A percentile compares a stretch with the other conserved stretches of the same genome.
Conservation (phyloP, 2,888 invertebrate genomes). For the Lepidocyrtinus sp. region DNA sequence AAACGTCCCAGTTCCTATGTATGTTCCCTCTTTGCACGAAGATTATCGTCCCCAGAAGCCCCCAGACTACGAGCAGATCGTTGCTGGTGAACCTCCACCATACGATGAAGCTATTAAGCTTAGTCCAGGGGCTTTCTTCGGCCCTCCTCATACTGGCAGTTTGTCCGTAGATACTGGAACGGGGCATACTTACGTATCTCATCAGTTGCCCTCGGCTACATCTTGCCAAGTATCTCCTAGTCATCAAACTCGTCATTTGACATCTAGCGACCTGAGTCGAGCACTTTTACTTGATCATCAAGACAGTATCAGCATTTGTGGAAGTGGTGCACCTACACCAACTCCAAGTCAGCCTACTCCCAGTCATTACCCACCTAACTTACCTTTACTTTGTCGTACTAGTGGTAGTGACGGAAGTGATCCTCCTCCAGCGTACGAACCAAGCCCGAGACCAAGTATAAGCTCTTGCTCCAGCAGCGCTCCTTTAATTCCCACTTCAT, state of each 20-base stretch:
- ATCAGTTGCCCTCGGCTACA: slow-evolving; percentile 29
- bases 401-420: slow-evolving; percentile 11
- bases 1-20: slow-evolving; percentile 69
- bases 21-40: slow-evolving; percentile 63
- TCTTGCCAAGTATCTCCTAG: slow-evolving; percentile 64
- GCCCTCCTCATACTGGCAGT: neutral
- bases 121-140: slow-evolving; percentile 74
- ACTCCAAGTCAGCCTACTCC: slow-evolving; percentile 20
- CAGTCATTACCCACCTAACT: neutral
- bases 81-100: slow-evolving; percentile 78
- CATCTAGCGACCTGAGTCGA: slow-evolving; percentile 27
- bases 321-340: slow-evolving; percentile 19
- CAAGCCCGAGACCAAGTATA: slow-evolving; percentile 39
- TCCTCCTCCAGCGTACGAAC: slow-evolving; percentile 52
- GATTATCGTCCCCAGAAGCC: slow-evolving; percentile 75
- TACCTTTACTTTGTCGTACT: neutral
- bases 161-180: neutral
- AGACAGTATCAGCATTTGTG: slow-evolving; percentile 17
- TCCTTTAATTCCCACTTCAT: slow-evolving; percentile 36
- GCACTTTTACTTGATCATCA: slow-evolving; percentile 30
- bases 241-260: slow-evolving; percentile 55
- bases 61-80: slow-evolving; percentile 81
- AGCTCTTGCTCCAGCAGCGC: slow-evolving; percentile 43
- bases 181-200: slow-evolving; percentile 31
- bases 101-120: slow-evolving; percentile 83